Evolutionary conservation across 2,797 vertebrate genomes (phyloP), one percentile per base, ranked within the genome.

Genomic region (Microctenopoma lineatum): DNA sequence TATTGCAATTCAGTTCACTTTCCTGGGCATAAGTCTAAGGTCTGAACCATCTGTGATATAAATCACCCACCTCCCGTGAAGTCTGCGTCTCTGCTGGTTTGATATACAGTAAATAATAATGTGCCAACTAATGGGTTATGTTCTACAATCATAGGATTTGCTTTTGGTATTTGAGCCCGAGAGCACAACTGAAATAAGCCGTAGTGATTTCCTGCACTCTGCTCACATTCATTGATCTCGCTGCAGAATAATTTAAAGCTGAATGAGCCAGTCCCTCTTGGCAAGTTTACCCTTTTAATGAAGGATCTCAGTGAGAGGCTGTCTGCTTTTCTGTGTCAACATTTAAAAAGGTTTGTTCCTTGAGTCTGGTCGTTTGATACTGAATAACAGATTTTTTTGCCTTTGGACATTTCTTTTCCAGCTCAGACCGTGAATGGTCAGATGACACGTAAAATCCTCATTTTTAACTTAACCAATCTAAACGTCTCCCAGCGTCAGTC

Each of bases 201-300:
- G 57, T 70, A 76, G 61, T 52, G 56, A 79, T 77, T 87, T 82
- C 76, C 79, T 84, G 70, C 63, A 50, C 80, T 83, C 71, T 47
- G 69, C 75, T 67, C 61, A 29, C 73, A 51, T 61, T 80, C 72
- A 87, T 82, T 81, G 84, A 87, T 85, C 79, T 60, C 36, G 2
- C 62, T 77, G 77, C 73, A 78, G 81, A 86, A 81, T 68, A 63
- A 84, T 86, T 81, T 77, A 69, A 83, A 78, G 66, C 51, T 84
- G 75, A 89, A 88, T 62, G 77, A 81, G 80, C 61, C 13, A 25
- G 64, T 65, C 64, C 39, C 41, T 68, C 67, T 81, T 9, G 44
- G 59, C 64, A 32, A 79, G 62, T 75, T 79, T 73, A 32, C n/a
- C 3, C 45, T 13, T 65, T 75, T 80, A 71, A 77, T 80, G 60